phyloP scores from a whole-genome alignment of 2,888 invertebrate species.

The Mamestra brassicae region DNA sequence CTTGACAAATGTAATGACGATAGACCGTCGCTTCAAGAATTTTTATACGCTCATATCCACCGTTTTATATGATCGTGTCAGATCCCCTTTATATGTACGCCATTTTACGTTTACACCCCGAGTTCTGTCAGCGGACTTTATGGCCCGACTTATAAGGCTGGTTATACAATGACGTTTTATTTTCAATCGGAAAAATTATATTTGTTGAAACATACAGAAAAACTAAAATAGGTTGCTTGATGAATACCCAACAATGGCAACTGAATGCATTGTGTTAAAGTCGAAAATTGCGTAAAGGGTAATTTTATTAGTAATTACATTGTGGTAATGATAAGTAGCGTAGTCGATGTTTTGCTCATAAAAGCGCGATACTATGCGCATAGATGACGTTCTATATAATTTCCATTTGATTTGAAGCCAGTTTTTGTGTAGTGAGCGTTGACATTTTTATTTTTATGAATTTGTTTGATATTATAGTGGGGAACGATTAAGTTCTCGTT shows the following conservation, averaged over 20 bases:
- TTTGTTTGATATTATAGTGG: constrained; percentile 79
- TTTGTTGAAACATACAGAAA: constrained; percentile 70
- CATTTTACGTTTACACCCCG: constrained; percentile 61
- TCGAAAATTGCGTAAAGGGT: constrained; percentile 51
- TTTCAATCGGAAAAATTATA: constrained; percentile 31
- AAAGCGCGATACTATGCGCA: constrained; percentile 84
- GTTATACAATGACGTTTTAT: constrained; percentile 42
- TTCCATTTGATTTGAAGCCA: constrained; percentile 83
- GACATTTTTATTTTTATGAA: constrained; percentile 89
- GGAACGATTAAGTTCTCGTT: constrained; percentile 66
- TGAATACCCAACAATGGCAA: constrained; percentile 64
- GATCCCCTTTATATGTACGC: constrained; percentile 80
- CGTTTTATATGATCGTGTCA: constrained; percentile 88
- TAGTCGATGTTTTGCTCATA: constrained; percentile 86
- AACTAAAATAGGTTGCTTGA: constrained; percentile 72
- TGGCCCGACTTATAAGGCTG: constrained; percentile 50
- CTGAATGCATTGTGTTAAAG: constrained; percentile 65
- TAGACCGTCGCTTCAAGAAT: constrained; percentile 87
- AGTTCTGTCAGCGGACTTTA: constrained; percentile 39
- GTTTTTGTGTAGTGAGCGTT: constrained; percentile 75
- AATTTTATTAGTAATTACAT: constrained; percentile 61
- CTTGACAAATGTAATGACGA: constrained; percentile 90
- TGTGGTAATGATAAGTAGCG: constrained; percentile 72
- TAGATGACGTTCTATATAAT: constrained; percentile 87
- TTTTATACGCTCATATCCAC: constrained; percentile 90